Conservation (phyloP, 1,140 invertebrate genomes). For the Formica exsecta region DNA sequence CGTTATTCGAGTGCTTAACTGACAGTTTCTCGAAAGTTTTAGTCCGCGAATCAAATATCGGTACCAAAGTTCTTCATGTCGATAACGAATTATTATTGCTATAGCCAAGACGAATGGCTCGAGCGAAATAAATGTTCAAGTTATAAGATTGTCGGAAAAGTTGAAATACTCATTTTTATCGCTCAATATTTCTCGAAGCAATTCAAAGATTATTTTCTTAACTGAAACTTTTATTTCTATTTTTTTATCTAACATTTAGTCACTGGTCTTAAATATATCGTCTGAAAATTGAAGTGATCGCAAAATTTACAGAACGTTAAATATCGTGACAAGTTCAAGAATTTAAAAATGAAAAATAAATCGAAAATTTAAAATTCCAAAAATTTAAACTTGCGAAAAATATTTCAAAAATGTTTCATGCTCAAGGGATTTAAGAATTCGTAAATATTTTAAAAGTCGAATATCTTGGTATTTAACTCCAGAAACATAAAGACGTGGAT, state of each 20-base stretch:
- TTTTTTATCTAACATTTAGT: slow-evolving; percentile 4
- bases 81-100: slow-evolving; percentile 43
- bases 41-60: slow-evolving; percentile 1
- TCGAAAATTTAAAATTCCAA: background rate
- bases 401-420: background rate
- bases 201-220: slow-evolving; percentile 15
- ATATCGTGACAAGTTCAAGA: background rate
- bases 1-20: background rate
- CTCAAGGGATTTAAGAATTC: slow-evolving; percentile 5
- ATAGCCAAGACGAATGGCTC: background rate
- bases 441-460: slow-evolving; percentile 26
- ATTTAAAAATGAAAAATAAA: background rate
- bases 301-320: background rate
- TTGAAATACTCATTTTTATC: background rate
- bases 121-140: background rate
- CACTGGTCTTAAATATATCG: background rate
- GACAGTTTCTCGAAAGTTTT: slow-evolving; percentile 21
- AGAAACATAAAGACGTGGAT: background rate
- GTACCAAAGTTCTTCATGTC: background rate
- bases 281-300: background rate
- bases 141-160: background rate
- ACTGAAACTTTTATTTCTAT: background rate
- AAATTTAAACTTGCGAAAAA: background rate
- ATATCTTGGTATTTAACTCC: background rate
- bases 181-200: no score